phyloP scores from a whole-genome alignment of 2,113 vertebrate species.

The Phylloscopus trochiloides region DNA sequence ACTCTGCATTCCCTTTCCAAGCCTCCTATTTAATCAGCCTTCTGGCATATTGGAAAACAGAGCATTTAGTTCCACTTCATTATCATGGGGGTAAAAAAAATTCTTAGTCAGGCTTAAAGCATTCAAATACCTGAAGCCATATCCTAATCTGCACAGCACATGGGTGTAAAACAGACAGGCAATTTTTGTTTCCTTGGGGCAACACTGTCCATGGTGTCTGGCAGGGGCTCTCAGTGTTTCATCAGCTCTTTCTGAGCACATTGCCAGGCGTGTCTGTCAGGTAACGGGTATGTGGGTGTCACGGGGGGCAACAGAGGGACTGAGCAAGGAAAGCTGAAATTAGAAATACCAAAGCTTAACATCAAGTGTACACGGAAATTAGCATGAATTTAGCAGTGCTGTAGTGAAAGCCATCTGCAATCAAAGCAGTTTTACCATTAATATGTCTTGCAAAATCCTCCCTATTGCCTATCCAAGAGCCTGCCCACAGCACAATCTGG shows the following conservation, averaged over 20 bases:
- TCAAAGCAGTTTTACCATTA: neutral
- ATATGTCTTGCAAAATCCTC: neutral
- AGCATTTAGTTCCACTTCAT: slow-evolving; percentile 42
- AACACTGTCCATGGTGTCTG: neutral
- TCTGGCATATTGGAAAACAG: slow-evolving; percentile 4
- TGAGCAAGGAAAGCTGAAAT: neutral
- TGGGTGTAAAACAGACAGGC: neutral
- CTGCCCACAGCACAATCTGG: neutral
- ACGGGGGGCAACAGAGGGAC: neutral
- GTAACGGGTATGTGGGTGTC: neutral
- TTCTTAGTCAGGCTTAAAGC: neutral
- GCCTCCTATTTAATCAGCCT: slow-evolving; percentile 32
- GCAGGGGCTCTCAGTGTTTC: neutral
- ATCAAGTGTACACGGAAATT: neutral
- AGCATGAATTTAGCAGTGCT: neutral
- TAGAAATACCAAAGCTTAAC: neutral
- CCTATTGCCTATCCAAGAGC: neutral
- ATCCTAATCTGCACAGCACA: slow-evolving; percentile 35
- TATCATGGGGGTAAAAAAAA: neutral
- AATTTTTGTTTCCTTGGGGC: slow-evolving; percentile 40
- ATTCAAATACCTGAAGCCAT: neutral
- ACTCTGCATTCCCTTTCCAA: neutral
- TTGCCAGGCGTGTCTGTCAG: neutral
- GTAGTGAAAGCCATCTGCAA: neutral
- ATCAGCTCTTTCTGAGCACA: neutral